Base-by-base conservation (phyloP, 2,888 invertebrate species). In the Phania funesta region DNA sequence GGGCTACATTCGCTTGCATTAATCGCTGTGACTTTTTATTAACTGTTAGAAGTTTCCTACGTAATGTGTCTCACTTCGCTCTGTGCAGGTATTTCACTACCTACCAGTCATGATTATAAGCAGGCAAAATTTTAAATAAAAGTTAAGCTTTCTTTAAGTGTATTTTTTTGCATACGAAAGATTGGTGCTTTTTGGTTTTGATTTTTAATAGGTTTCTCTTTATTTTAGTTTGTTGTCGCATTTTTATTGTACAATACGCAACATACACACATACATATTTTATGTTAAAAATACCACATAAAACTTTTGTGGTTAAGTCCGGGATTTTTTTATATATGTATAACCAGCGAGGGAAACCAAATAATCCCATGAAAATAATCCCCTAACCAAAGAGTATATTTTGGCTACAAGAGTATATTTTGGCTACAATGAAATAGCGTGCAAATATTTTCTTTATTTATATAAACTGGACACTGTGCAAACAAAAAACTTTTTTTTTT, bases 291-390 rank as follows among this genome's bases (percentile, higher is more conserved):
- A 76, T 16, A 62, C 46, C 46, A 67, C 46, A 62, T 32, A 60
- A 70, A 54, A 22, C 16, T 77, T 54, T 77, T 77, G 76, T 54
- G 68, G 68, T 70, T 52, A 62, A 46, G 54, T 62, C 44, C 62
- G 29, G 29, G 38, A 58, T 41, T 56, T 13, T 48, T 46, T 32
- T n/a, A 9, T 50, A 16, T 56, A 35, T 68, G 8, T 16, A 16
- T 41, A 20, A 3, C 8, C 8, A 44, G 13, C 6, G 1, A 44
- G 54, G 29, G 41, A 67, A 44, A 22, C 44, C 13, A 68, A 56
- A 54, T 44, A 44, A 56, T 68, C 18, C 44, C 44, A 22, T 8
- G 44, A 48, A 58, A 26, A 58, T 46, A 71, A 71, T 48, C 35
- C 38, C 54, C 35, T 32, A 9, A 16, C 2, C 0, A 24, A 1